Base-by-base conservation (phyloP, 2,113 vertebrate genomes). In the Sterrhoptilus dennistouni region DNA sequence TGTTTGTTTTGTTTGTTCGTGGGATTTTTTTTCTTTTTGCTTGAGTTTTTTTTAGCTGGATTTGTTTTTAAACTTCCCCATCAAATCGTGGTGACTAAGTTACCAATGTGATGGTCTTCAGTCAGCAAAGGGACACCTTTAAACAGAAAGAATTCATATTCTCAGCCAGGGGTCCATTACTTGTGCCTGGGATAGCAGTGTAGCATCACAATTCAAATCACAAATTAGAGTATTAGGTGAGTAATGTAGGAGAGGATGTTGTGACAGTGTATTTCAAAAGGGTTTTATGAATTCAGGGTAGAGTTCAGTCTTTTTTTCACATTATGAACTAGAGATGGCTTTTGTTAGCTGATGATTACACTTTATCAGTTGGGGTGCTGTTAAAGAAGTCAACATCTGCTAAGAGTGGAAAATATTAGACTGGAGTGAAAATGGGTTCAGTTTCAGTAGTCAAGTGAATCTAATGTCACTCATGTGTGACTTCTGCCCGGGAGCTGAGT, bases 381-480 rank as follows among this genome's bases (percentile, higher is more conserved):
- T 53, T 94, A 84, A 64, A 82, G 44, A n/a, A 83, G 29, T 70
- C 64, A 20, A 0, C 31, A 25, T 64, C 35, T 82, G 16, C 38
- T 13, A 14, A 29, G 44, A 40, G 44, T 56, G 40, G 60, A 45
- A 91, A 72, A 49, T 93, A 35, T 1, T 78, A 68, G 42, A 16
- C 23, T 57, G 35, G 23, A 82, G 25, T n/a, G 42, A 81, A 33
- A 4, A 5, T 56, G 69, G 27, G 28, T 65, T 80, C 29, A 12
- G 24, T 61, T 78, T 83, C 35, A 50, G 12, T 50, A 10, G 47
- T 47, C 54, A 53, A 21, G 33, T 78, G 80, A 76, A 71, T 79
- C 33, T 57, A 12, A 36, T 54, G 5, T 21, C 54, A 42, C 50
- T 76, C 0, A 0, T 0, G 0, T 53, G 21, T 53, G 74, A 44